phyloP scores from a whole-genome alignment of 2,797 vertebrate species.

The Huso huso region DNA sequence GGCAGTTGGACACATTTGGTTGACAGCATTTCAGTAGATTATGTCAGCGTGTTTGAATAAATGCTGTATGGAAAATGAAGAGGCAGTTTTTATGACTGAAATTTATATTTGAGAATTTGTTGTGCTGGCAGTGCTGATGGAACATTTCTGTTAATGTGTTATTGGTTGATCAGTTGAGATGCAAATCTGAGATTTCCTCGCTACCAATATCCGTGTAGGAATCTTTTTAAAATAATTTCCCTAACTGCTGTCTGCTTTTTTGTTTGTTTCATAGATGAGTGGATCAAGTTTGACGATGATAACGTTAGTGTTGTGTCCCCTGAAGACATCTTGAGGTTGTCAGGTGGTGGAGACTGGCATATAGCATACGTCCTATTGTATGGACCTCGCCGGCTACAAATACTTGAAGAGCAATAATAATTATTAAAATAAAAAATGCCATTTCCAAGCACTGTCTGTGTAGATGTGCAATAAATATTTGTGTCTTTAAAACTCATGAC shows the following conservation, averaged over 20 bases:
- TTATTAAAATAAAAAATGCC: constrained; percentile 41
- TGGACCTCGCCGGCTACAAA: constrained; percentile 84
- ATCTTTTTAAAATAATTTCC: too few relatives aligned
- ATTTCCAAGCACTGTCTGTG: constrained; percentile 78
- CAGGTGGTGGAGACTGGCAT: constrained; percentile 97
- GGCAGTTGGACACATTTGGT: too few relatives aligned
- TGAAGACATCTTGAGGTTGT: constrained; percentile 92
- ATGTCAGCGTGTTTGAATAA: too few relatives aligned
- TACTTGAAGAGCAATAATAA: constrained; percentile 69
- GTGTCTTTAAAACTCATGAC: constrained; percentile 65
- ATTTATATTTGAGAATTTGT: too few relatives aligned
- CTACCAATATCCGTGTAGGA: too few relatives aligned
- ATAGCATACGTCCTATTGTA: constrained; percentile 97
- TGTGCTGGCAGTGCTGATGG: too few relatives aligned
- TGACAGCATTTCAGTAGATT: too few relatives aligned
- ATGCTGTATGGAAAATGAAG: too few relatives aligned
- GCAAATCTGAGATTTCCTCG: too few relatives aligned
- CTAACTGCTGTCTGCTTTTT: not conserved
- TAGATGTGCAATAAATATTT: constrained; percentile 95
- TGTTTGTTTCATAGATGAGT: constrained; percentile 72
- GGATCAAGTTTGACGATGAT: constrained; percentile 98
- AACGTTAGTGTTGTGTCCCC: constrained; percentile 95
- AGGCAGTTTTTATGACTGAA: too few relatives aligned
- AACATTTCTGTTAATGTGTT: too few relatives aligned
- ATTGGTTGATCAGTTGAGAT: too few relatives aligned